Percentiles rank a stretch among this genome's conserved stretches.
phyloP scores from a whole-genome alignment of 2,797 vertebrate genomes.

The Coranthus polyacanthus region DNA sequence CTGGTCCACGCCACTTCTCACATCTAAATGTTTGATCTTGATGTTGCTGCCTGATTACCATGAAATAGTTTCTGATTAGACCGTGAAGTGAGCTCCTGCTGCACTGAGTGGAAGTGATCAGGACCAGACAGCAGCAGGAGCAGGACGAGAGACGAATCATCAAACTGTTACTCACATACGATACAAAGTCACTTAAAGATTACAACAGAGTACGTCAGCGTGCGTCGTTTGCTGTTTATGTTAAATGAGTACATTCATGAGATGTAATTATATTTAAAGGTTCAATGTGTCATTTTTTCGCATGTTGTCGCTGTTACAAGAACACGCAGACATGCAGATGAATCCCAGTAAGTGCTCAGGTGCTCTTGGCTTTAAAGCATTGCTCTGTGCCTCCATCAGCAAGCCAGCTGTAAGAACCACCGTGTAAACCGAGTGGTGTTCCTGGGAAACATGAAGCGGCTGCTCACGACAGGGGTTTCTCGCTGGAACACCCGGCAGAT shows the following conservation, averaged over 20 bases:
- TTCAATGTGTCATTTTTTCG: no score
- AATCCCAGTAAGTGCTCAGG: background rate
- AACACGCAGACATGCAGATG: no score
- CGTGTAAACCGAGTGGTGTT: slow-evolving; percentile 96
- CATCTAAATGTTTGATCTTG: slow-evolving; percentile 19
- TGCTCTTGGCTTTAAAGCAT: slow-evolving; percentile 6
- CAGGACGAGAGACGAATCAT: slow-evolving; percentile 1
- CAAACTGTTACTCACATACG: slow-evolving; percentile 1
- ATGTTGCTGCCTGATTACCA: background rate
- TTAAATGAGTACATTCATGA: background rate
- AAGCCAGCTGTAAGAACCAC: slow-evolving; percentile 96
- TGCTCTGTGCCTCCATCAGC: slow-evolving; percentile 79
- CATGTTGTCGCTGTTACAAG: no score
- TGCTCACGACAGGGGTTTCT: slow-evolving; percentile 96
- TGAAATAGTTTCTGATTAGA: slow-evolving; percentile 36
- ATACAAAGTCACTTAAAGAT: background rate
- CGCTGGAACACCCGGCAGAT: slow-evolving; percentile 99
- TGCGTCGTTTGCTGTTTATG: background rate
- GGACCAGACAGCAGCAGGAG: background rate
- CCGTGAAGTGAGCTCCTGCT: slow-evolving; percentile 5
- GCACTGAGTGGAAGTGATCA: slow-evolving; percentile 24
- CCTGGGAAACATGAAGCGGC: slow-evolving; percentile 94
- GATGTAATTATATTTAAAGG: background rate
- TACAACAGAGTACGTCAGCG: background rate
- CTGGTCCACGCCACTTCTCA: background rate